These are phyloP conservation scores for Schizothorax lantsangensis DNA, from an alignment of 2,797 vertebrate genomes.

Conservation along the genomic window DNA sequence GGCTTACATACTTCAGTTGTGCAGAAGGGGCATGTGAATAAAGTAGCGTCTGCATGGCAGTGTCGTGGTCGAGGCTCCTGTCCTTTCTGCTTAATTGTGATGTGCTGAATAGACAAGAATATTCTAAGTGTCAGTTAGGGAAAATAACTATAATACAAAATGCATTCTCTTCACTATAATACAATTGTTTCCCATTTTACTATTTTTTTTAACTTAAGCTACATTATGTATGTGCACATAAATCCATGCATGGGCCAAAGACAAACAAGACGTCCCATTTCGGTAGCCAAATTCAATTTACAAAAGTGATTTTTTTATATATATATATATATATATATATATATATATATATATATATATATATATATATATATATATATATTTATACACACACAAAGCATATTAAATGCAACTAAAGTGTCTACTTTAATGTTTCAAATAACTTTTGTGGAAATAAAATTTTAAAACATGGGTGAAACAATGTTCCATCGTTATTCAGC, in stretches of 20 bases:
- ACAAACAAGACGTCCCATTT: not conserved
- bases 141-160: not conserved
- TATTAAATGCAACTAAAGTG: too few relatives aligned
- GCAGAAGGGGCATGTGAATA: slow-evolving; percentile 34
- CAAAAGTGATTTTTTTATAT: not conserved
- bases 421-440: not conserved
- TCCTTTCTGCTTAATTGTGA: not conserved
- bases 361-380: too few relatives aligned
- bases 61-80: not conserved
- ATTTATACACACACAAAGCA: too few relatives aligned
- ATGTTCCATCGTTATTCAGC: not conserved
- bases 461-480: not conserved
- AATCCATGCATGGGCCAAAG: too few relatives aligned
- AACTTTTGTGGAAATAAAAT: not conserved
- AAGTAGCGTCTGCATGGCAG: not conserved
- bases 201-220: too few relatives aligned
- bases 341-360: too few relatives aligned
- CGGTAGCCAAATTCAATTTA: not conserved
- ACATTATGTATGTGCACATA: too few relatives aligned
- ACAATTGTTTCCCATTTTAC: not conserved
- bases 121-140: not conserved
- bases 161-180: not conserved
- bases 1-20: not conserved
- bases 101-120: slow-evolving; percentile 3
- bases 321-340: too few relatives aligned